Base-by-base conservation (phyloP, 2,797 vertebrate genomes). In the Fringilla coelebs region DNA sequence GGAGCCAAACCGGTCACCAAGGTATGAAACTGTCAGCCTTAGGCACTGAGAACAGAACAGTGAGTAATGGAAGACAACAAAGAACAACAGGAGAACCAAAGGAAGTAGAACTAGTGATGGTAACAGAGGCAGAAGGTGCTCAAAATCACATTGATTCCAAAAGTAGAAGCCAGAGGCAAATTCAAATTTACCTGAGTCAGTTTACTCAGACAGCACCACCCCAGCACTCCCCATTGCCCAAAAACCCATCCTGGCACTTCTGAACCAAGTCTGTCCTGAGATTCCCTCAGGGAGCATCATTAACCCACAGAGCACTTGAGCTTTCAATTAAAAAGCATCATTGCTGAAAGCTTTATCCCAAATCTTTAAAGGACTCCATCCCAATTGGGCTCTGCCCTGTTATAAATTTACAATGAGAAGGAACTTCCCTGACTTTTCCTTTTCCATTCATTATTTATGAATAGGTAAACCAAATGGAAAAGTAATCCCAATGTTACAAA, bases 21-120 rank as follows among this genome's bases (percentile, higher is more conserved):
- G 41, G 60, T 67, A 91, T 9, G 74, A 74, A 93, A 94, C 65
- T 32, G 25, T 75, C 89, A 93, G 90, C 86, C 78, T 72, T 65
- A 18, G 65, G 84, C 80, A 71, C 68, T 48, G 88, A 32, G 49
- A 93, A 74, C 29, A 77, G 77, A 79, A 66, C 38, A 89, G 54
- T 41, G 85, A 93, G 73, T 68, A 88, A 96, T 46, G 74, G 73
- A 83, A 83, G 75, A 66, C 3, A 12, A 76, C 1, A 6, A 40
- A 0, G 48, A 80, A 71, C 32, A 74, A 58, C 41, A 79, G 65
- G 40, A 90, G 32, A 89, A 71, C 18, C 0, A 3, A 73, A 73
- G 51, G 41, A 94, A 71, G 31, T 38, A 41, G 48, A 86, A 90
- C 2, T 36, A 41, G 57, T 51, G 55, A 78, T 18, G 43, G 38